These are phyloP conservation scores for Hycleus cichorii DNA, from an alignment of 1,140 invertebrate species.

Conservation along the genomic window DNA sequence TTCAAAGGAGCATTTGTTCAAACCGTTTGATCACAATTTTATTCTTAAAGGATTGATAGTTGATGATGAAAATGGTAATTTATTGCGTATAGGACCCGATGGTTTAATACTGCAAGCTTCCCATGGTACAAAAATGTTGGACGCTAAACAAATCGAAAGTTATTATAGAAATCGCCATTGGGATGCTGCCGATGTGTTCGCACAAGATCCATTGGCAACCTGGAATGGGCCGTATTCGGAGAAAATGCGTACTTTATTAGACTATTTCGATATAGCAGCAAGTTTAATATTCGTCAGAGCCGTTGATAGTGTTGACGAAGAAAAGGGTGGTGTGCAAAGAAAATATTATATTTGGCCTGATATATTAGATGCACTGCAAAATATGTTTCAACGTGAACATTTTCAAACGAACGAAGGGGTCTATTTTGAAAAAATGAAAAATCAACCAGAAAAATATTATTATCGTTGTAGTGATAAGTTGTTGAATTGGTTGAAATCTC, in stretches of 20 bases:
- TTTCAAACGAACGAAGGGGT: conserved; percentile 49
- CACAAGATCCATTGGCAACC: conserved; percentile 48
- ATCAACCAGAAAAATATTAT: conserved; percentile 56
- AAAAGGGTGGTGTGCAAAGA: conserved; percentile 35
- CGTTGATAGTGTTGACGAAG: conserved; percentile 62
- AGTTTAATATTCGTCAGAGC: conserved; percentile 61
- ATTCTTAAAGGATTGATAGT: conserved; percentile 67
- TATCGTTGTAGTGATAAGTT: conserved; percentile 51
- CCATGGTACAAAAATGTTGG: conserved; percentile 61
- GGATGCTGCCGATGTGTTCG: conserved; percentile 49
- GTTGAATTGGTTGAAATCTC: conserved; percentile 54
- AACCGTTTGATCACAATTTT: conserved; percentile 54
- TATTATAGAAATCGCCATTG: conserved; percentile 55
- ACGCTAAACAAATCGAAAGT: conserved; percentile 48
- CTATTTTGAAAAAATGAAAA: conserved; percentile 58
- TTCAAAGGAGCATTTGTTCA: conserved; percentile 43
- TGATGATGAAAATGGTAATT: conserved; percentile 66
- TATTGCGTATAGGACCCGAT: conserved; percentile 55
- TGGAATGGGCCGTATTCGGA: conserved; percentile 55
- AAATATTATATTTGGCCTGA: conserved; percentile 60
- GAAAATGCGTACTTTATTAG: conserved; percentile 59
- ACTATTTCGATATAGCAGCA: conserved; percentile 69
- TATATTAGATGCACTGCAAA: conserved; percentile 51
- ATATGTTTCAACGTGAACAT: conserved; percentile 57
- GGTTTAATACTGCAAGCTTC: conserved; percentile 57